Conservation (phyloP, 2,888 invertebrate genomes). For the Choristoneura rosaceana region DNA sequence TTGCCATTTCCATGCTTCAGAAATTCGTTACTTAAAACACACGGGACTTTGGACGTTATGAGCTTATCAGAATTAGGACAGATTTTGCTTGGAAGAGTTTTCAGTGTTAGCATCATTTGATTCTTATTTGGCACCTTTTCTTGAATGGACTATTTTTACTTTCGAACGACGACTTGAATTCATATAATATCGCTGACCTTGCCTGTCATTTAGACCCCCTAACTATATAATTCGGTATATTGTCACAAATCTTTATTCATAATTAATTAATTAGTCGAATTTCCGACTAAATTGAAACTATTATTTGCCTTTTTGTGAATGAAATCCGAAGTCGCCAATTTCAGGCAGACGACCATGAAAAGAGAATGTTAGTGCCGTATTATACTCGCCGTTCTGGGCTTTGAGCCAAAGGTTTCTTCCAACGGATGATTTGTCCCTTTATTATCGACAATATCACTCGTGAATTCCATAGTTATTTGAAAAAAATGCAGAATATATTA, state of each 20-base stretch:
- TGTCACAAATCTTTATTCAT: slow-evolving; percentile 9
- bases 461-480: slow-evolving; percentile 13
- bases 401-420: slow-evolving; percentile 23
- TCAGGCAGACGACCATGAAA: slow-evolving; percentile 19
- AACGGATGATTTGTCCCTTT: slow-evolving; percentile 23
- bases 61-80: slow-evolving; percentile 16
- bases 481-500: not conserved
- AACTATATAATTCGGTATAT: not conserved
- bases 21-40: slow-evolving; percentile 14
- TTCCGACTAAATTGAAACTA: slow-evolving; percentile 16
- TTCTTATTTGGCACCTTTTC: slow-evolving; percentile 68
- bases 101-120: slow-evolving; percentile 56
- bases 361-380: slow-evolving; percentile 22
- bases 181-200: slow-evolving; percentile 17
- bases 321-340: slow-evolving; percentile 25
- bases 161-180: slow-evolving; percentile 54
- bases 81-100: slow-evolving; percentile 17
- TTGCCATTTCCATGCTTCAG: slow-evolving; percentile 3
- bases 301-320: slow-evolving; percentile 25
- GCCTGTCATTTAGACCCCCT: not conserved
- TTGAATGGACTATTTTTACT: slow-evolving; percentile 81
- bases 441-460: slow-evolving; percentile 23
- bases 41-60: slow-evolving; percentile 28
- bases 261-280: not conserved
- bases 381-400: slow-evolving; percentile 18